These are phyloP conservation scores for Ceratina japonica DNA, from an alignment of 1,140 invertebrate genomes.

Conservation along the genomic window DNA sequence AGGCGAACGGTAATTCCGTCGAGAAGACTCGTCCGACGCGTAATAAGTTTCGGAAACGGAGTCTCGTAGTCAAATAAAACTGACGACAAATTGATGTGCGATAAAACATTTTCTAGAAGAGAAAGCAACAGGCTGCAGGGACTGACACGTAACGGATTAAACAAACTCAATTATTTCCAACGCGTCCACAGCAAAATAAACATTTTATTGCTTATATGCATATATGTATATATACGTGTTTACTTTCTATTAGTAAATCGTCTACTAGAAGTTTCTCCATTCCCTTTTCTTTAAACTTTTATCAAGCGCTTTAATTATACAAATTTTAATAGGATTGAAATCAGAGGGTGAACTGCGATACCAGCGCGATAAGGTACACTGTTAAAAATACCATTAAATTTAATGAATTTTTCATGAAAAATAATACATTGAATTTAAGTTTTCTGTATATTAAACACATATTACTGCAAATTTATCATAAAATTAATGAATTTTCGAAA, in stretches of 20 bases:
- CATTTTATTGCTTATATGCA: conserved; percentile 9
- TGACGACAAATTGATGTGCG: conserved; percentile 6
- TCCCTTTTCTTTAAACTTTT: background rate
- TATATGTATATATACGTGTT: background rate
- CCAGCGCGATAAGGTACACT: no score
- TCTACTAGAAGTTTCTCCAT: no score
- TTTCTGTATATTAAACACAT: no score
- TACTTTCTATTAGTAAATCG: background rate
- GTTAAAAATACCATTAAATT: no score
- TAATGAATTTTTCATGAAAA: no score
- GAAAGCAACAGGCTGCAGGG: background rate
- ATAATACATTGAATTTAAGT: no score
- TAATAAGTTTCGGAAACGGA: conserved; percentile 18
- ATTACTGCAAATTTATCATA: no score
- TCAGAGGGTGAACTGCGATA: no score
- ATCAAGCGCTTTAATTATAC: no score
- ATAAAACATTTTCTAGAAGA: conserved; percentile 13
- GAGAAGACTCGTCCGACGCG: background rate
- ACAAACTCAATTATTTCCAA: conserved; percentile 20
- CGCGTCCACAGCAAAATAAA: background rate
- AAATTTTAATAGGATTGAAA: no score
- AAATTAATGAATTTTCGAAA: no score
- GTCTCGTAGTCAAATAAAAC: conserved; percentile 9
- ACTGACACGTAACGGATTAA: background rate
- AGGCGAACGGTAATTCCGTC: background rate